These are phyloP conservation scores for Pogonus chalceus DNA, from an alignment of 1,140 invertebrate genomes.

Conservation along the genomic window DNA sequence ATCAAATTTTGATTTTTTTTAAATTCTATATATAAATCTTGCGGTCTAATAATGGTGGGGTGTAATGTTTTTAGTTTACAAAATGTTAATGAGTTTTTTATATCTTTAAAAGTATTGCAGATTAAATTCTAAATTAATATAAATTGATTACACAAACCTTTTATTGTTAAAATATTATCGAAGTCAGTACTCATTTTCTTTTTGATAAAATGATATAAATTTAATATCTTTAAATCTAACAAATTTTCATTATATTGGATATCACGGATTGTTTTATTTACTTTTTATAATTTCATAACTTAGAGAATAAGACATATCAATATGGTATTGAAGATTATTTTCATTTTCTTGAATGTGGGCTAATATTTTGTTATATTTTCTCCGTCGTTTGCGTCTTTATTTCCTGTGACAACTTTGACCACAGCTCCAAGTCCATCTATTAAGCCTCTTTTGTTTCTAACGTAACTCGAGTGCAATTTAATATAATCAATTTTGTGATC, in stretches of 20 bases:
- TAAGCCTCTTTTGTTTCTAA: neutral
- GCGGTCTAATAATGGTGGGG: too few species aligned
- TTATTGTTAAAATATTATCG: too few species aligned
- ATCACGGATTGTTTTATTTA: neutral
- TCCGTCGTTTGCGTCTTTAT: neutral
- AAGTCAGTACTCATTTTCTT: too few species aligned
- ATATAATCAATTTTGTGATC: neutral
- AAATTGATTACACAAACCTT: too few species aligned
- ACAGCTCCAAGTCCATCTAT: neutral
- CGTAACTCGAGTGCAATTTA: neutral
- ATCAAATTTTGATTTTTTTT: too few species aligned
- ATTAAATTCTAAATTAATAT: too few species aligned
- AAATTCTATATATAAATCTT: too few species aligned
- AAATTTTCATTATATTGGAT: neutral
- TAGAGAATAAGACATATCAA: neutral
- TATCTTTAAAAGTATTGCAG: too few species aligned
- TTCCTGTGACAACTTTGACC: neutral
- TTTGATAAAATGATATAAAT: too few species aligned
- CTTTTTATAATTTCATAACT: neutral
- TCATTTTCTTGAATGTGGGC: neutral
- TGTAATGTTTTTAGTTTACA: too few species aligned
- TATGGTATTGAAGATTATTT: neutral
- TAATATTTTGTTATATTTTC: neutral
- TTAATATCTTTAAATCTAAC: neutral
- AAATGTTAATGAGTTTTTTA: too few species aligned